Evolutionary conservation across 1,140 invertebrate species (phyloP).

Genomic region (Branchinecta lynchi): DNA sequence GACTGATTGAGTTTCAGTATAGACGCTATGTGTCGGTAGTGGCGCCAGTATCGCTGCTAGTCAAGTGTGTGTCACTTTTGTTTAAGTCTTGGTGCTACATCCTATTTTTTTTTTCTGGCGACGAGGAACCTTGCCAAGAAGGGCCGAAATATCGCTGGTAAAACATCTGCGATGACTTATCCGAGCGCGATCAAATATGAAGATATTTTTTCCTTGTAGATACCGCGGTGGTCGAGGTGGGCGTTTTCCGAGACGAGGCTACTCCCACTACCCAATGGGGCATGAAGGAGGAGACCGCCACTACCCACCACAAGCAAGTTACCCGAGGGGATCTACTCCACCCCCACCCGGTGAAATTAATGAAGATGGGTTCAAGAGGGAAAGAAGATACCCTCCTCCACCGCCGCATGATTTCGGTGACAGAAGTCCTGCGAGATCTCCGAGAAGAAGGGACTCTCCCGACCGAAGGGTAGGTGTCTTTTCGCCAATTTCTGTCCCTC

Average conservation of each 20-base stretch:
- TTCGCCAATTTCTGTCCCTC: too few species aligned
- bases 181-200: too few species aligned
- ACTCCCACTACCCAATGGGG: neutral
- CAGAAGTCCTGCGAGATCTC: neutral
- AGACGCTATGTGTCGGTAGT: too few species aligned
- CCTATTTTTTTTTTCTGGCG: too few species aligned
- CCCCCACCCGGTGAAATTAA: neutral
- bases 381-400: neutral
- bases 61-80: too few species aligned
- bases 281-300: neutral
- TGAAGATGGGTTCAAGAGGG: neutral
- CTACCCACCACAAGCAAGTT: neutral
- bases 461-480: too few species aligned
- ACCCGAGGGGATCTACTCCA: neutral
- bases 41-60: too few species aligned
- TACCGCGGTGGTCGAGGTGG: neutral
- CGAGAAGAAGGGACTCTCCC: neutral
- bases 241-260: neutral
- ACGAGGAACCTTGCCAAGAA: too few species aligned
- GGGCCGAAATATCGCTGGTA: too few species aligned
- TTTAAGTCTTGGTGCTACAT: too few species aligned
- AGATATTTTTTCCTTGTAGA: neutral
- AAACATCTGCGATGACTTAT: too few species aligned
- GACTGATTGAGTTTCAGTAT: too few species aligned
- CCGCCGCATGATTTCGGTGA: neutral